phyloP scores from a whole-genome alignment of 2,797 vertebrate species.

The Gila robusta region DNA sequence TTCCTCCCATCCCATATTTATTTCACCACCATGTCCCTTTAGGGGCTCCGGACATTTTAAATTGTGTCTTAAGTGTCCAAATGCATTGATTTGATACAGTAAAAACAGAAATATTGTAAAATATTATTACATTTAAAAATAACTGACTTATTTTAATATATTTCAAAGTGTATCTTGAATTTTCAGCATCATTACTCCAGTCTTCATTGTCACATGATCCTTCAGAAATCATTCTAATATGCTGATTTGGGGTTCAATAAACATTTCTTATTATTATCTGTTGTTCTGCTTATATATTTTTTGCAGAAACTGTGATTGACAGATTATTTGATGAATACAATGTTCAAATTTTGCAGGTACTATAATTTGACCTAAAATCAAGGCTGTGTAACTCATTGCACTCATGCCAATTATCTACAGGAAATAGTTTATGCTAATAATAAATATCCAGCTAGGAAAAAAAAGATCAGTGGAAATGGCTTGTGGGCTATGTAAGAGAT shows the following conservation, averaged over 20 bases:
- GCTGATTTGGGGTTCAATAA: neutral
- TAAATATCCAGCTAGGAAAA: constrained; percentile 32
- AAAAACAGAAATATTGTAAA: neutral
- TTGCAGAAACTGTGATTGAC: neutral
- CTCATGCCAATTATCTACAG: constrained; percentile 21
- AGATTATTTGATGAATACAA: neutral
- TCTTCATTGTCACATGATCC: neutral
- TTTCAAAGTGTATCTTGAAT: neutral
- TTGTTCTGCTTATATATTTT: neutral
- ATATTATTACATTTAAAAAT: neutral
- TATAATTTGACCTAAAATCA: neutral
- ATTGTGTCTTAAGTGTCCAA: neutral
- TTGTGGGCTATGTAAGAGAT: constrained; percentile 18
- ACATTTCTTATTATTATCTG: neutral
- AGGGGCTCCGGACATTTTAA: neutral
- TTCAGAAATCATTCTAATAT: neutral
- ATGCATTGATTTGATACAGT: neutral
- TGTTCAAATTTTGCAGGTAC: neutral
- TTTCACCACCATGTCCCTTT: too few species aligned
- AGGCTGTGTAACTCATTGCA: constrained; percentile 20
- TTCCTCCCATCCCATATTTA: too few species aligned
- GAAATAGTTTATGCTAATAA: constrained; percentile 39
- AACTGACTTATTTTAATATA: neutral
- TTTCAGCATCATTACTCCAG: neutral
- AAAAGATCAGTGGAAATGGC: neutral